Conservation (phyloP, 2,888 invertebrate species). For the Phyllotreta striolata region DNA sequence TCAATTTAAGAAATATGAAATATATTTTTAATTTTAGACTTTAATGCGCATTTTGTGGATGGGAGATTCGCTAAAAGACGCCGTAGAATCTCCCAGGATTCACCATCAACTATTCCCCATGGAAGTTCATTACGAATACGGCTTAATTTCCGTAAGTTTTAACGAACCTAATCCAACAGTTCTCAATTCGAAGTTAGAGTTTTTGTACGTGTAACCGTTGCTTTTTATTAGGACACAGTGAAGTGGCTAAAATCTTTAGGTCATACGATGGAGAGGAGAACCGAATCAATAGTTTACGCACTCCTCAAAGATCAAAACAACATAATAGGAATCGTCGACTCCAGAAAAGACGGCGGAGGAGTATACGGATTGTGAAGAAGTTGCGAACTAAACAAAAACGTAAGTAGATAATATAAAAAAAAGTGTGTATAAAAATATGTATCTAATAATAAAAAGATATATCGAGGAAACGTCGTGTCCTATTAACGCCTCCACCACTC, state of each 20-base stretch:
- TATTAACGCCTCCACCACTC: not conserved
- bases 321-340: slow-evolving; percentile 81
- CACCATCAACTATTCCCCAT: slow-evolving; percentile 88
- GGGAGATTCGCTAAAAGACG: slow-evolving; percentile 76
- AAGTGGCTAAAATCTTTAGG: slow-evolving; percentile 72
- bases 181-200: not conserved
- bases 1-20: not conserved
- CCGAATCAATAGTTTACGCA: slow-evolving; percentile 78
- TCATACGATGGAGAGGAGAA: slow-evolving; percentile 71
- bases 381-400: no score
- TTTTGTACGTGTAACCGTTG: not conserved
- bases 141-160: slow-evolving; percentile 36
- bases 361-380: slow-evolving; percentile 66
- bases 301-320: slow-evolving; percentile 68
- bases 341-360: slow-evolving; percentile 79
- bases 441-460: no score
- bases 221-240: slow-evolving; percentile 61
- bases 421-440: no score
- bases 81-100: slow-evolving; percentile 80
- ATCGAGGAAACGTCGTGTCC: not conserved
- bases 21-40: slow-evolving; percentile 55
- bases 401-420: no score
- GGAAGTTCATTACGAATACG: slow-evolving; percentile 70
- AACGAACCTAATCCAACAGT: not conserved
- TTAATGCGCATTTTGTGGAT: slow-evolving; percentile 79